Conservation (phyloP, 2,888 invertebrate genomes). For the Plebejus melissa region DNA sequence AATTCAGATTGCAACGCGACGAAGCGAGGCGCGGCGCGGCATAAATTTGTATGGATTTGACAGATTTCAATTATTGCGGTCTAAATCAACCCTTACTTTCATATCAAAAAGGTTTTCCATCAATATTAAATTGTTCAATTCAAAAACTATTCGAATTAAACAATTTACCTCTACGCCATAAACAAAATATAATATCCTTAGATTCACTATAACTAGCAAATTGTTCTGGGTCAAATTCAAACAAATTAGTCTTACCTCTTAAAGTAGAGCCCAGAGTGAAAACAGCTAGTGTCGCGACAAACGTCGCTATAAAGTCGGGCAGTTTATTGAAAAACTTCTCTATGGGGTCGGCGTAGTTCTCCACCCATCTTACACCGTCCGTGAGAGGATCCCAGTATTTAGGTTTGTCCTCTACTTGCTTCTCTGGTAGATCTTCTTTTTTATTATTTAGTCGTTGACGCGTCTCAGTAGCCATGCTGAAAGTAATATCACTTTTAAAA, state of each 20-base stretch:
- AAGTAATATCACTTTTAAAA: not conserved
- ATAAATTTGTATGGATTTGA: no score
- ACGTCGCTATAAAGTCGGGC: slow-evolving; percentile 74
- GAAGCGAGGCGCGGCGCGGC: no score
- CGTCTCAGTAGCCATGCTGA: slow-evolving; percentile 19
- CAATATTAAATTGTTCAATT: not conserved
- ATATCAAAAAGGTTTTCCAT: not conserved
- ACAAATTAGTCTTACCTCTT: slow-evolving; percentile 67
- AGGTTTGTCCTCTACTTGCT: slow-evolving; percentile 37
- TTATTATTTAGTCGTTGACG: slow-evolving; percentile 7
- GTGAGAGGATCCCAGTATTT: slow-evolving; percentile 74
- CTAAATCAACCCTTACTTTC: not conserved
- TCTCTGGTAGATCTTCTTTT: slow-evolving; percentile 15
- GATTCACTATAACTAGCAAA: not conserved
- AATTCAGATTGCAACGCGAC: no score
- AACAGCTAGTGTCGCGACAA: slow-evolving; percentile 79
- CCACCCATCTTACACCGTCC: slow-evolving; percentile 80
- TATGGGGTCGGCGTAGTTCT: slow-evolving; percentile 74
- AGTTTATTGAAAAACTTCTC: slow-evolving; percentile 77
- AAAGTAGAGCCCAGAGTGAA: slow-evolving; percentile 81
- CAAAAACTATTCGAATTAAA: no score
- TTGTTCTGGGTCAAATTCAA: not conserved
- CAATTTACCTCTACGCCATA: no score
- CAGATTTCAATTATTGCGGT: no score
- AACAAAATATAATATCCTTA: no score